Evolutionary conservation across 2,797 vertebrate species (phyloP), one percentile per base, ranked within the genome.

Genomic region (Poeciliopsis paucimaculata): DNA sequence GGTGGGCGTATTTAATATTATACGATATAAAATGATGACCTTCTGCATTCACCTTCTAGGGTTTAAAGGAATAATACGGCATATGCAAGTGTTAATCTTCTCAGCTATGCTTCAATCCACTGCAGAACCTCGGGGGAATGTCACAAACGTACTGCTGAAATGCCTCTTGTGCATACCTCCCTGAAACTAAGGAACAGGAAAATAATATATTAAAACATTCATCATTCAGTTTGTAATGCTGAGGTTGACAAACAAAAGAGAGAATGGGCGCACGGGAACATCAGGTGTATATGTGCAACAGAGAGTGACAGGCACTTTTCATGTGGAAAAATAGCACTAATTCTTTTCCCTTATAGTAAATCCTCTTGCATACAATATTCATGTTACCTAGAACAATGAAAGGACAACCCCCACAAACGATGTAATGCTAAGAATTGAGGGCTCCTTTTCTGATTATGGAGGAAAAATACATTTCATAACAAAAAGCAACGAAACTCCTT

Each of bases 191-290:
- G 77, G 85, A 89, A 78, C 80, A 79, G 79, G 84, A 66, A 88
- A 94, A 91, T 91, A 91, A 93, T 90, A 83, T 79, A 88, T 92
- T 92, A 86, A 94, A 92, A 90, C 89, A 93, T 93, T 90, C 84
- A 93, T 91, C 86, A 74, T 88, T 94, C 88, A 90, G 90, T 94
- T 86, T 91, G 90, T 92, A 88, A 87, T 75, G 88, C 90, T 86
- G 89, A 92, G 90, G 86, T 87, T 84, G 84, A 87, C 36, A 85
- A 86, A 80, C 41, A 76, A 75, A 51, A 46, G 57, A 75, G 72
- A 23, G 64, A 62, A 76, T 1, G 73, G 36, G 60, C 86, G 84
- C 18, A 43, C 2, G 1, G 55, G 77, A 80, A 84, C 88, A 87
- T 90, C 90, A 89, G 86, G 86, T 87, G 84, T 80, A 88, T 84